Base-by-base conservation (phyloP, 1,140 invertebrate genomes). In the Phymastichus coffea region DNA sequence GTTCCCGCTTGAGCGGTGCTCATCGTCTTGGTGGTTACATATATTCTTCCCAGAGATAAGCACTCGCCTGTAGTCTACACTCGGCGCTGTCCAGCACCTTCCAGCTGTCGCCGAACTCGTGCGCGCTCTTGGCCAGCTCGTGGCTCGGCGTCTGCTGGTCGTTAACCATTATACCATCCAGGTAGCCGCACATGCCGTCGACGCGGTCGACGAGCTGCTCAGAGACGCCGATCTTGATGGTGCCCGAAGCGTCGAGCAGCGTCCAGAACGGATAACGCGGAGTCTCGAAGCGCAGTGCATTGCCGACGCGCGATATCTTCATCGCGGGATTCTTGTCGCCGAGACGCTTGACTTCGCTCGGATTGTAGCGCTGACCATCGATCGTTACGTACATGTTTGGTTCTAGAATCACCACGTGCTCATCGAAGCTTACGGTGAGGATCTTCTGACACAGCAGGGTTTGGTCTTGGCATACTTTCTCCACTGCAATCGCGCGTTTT, bases 161-260 rank as follows among this genome's bases (percentile, higher is more conserved):
- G 70, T 93, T 88, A 20, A 66, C 62, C 0, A 73, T 54, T 25
- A 84, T 74, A 1, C 85, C 85, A 74, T 91, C 88, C 69, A 86
- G 91, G 54, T 83, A 87, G 3, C 92, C 92, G 67, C 92, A 94
- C 1, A 94, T 68, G 1, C 92, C 91, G 67, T 91, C 88, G 0
- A 93, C 85, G 46, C 82, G 75, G 2, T 81, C 77, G 26, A 75
- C 66, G 30, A 87, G 79, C 63, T 83, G 83, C n/a, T 83, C 81
- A 0, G 82, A 80, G 55, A 92, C 85, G 53, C 86, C 88, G 57
- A 92, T 81, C 71, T 89, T 90, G 1, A 89, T 79, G 62, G 89
- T 87, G 2, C 84, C 85, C 60, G 86, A 82, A 3, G 80, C 77
- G 69, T 87, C 86, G 76, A 88, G 89, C 3, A 87, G 81, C 2